Conservation (phyloP, 2,113 vertebrate species). For the Cryptotis parvus region DNA sequence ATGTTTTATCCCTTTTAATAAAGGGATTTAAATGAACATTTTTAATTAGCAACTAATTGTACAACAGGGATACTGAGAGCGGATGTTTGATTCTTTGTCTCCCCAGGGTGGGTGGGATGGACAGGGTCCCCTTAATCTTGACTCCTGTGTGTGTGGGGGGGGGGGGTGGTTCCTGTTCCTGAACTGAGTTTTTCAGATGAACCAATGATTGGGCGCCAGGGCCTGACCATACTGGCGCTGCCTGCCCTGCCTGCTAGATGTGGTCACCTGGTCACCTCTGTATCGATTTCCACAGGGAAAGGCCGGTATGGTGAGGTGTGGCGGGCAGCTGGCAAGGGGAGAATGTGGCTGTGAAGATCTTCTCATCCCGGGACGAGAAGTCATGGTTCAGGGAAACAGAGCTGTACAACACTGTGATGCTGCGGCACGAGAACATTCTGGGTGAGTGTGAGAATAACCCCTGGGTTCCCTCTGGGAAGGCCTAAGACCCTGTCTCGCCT, state of each 20-base stretch:
- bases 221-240: neutral
- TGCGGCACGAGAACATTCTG: constrained; percentile 97
- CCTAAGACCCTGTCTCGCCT: neutral
- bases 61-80: neutral
- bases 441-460: constrained; percentile 86
- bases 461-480: too few species aligned
- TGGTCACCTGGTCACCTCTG: constrained; percentile 24
- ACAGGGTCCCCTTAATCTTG: neutral
- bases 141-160: too few species aligned
- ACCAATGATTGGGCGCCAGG: neutral
- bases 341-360: constrained; percentile 98
- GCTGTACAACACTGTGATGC: constrained; percentile 98
- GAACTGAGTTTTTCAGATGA: neutral
- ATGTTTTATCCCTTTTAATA: neutral
- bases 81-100: neutral
- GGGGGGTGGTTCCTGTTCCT: neutral
- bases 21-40: neutral
- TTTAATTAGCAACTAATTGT: neutral
- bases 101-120: neutral
- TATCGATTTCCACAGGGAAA: constrained; percentile 89
- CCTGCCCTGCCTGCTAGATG: fast-evolving
- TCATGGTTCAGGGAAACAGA: constrained; percentile 99
- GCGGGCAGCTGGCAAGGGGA: constrained; percentile 99
- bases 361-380: constrained; percentile 98
- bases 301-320: constrained; percentile 98